A percentile compares a stretch with the other conserved stretches of the same genome.
Evolutionary conservation across 1,140 invertebrate species (phyloP).

Genomic region (Heliconius hewitsoni): DNA sequence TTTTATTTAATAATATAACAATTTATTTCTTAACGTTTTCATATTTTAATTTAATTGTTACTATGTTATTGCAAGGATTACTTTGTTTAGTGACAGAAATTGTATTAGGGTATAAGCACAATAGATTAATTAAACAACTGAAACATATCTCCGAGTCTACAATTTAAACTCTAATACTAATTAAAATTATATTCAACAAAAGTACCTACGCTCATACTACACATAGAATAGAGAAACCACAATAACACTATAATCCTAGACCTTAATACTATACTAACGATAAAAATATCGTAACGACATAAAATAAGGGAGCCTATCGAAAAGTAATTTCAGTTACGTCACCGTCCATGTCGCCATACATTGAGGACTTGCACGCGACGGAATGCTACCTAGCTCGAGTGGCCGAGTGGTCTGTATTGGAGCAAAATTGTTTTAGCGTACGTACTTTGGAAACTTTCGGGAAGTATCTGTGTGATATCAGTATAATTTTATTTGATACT

Average conservation of each 20-base stretch:
- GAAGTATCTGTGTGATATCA: neutral
- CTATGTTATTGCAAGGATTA: too few relatives aligned
- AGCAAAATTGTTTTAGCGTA: neutral
- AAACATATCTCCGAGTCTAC: too few relatives aligned
- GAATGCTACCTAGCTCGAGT: constrained; percentile 14
- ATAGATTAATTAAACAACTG: too few relatives aligned
- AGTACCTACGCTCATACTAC: neutral
- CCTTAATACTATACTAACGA: neutral
- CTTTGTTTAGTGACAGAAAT: too few relatives aligned
- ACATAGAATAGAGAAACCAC: neutral
- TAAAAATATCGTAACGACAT: constrained; percentile 13
- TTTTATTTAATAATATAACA: too few relatives aligned
- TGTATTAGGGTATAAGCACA: too few relatives aligned
- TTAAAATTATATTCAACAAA: neutral
- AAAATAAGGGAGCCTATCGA: constrained; percentile 3
- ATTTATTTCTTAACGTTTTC: too few relatives aligned
- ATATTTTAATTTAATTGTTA: too few relatives aligned
- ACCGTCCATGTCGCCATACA: constrained; percentile 9
- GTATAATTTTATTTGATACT: neutral
- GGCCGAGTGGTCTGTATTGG: constrained; percentile 8
- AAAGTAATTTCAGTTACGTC: constrained; percentile 23
- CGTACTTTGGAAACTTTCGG: neutral
- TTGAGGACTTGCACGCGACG: constrained; percentile 12
- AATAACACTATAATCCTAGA: constrained; percentile 3
- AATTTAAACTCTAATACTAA: neutral